Conservation (phyloP, 1,140 invertebrate genomes). For the Achatina immaculata region DNA sequence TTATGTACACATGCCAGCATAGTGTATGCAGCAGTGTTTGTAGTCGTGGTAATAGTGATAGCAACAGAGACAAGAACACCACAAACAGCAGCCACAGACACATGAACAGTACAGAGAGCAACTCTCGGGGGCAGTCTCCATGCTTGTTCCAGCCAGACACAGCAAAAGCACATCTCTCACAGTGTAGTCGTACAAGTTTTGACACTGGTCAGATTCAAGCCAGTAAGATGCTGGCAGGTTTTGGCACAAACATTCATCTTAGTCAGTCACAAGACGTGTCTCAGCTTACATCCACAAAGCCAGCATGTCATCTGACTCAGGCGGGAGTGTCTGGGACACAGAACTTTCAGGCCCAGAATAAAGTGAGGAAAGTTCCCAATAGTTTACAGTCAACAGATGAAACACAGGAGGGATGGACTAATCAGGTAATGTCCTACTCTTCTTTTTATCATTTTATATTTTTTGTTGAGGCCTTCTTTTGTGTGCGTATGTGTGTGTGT, state of each 20-base stretch:
- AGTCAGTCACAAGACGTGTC: not conserved
- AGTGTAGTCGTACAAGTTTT: not conserved
- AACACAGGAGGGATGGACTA: not conserved
- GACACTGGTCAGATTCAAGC: not conserved
- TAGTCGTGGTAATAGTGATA: too few species aligned
- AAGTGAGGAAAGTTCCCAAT: not conserved
- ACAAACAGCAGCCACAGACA: too few species aligned
- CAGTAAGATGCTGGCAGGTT: not conserved
- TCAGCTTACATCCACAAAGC: not conserved
- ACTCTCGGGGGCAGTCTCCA: too few species aligned
- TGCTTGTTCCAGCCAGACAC: too few species aligned
- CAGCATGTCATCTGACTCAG: constrained; percentile 16
- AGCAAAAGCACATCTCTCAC: constrained; percentile 38
- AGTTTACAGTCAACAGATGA: constrained; percentile 1
- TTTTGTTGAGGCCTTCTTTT: too few species aligned
- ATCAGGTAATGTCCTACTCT: not conserved
- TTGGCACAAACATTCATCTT: not conserved
- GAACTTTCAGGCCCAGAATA: constrained; percentile 26
- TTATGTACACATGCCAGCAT: not conserved
- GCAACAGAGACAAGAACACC: too few species aligned
- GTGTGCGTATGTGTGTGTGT: too few species aligned
- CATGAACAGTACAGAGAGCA: too few species aligned
- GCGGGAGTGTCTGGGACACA: constrained; percentile 34
- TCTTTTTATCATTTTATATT: not conserved
- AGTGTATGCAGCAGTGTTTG: not conserved